Percentiles rank a stretch among this genome's conserved stretches.
Evolutionary conservation across 2,113 vertebrate genomes (phyloP).

Genomic region (Lutjanus erythropterus): DNA sequence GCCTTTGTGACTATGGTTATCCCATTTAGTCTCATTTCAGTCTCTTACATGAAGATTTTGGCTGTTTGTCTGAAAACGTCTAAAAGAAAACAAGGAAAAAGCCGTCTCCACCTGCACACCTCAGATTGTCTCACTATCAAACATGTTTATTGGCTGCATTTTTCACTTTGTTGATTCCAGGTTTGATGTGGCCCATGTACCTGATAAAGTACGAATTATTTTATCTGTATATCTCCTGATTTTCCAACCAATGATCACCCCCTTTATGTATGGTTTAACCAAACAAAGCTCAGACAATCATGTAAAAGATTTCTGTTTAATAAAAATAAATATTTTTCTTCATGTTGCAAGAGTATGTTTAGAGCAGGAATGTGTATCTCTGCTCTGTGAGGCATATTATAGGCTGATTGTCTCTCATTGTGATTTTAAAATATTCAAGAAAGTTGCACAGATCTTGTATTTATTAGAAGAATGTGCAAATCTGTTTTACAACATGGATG

Average conservation of each 20-base stretch:
- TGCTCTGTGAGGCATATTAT: neutral
- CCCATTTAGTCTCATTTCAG: constrained; percentile 34
- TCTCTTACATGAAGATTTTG: constrained; percentile 45
- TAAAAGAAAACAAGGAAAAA: constrained; percentile 45
- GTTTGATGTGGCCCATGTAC: neutral
- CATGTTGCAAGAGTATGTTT: neutral
- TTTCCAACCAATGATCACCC: constrained; percentile 34
- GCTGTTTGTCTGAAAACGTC: constrained; percentile 15
- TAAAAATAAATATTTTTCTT: constrained; percentile 7
- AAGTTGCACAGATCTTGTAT: too few species aligned
- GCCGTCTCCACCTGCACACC: constrained; percentile 44
- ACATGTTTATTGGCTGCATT: constrained; percentile 31
- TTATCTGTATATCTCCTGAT: constrained; percentile 42
- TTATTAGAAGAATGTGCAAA: too few species aligned
- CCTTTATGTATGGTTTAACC: constrained; percentile 42
- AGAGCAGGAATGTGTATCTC: neutral
- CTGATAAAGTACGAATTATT: constrained; percentile 20
- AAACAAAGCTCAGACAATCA: constrained; percentile 31
- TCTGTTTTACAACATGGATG: too few species aligned
- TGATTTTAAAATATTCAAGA: neutral
- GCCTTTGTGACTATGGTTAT: neutral
- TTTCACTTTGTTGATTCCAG: constrained; percentile 34
- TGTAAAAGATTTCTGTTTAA: constrained; percentile 27
- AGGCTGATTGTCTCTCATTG: neutral
- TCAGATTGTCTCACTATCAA: constrained; percentile 50